Conservation (phyloP, 2,888 invertebrate species). For the Pammene fasciana region DNA sequence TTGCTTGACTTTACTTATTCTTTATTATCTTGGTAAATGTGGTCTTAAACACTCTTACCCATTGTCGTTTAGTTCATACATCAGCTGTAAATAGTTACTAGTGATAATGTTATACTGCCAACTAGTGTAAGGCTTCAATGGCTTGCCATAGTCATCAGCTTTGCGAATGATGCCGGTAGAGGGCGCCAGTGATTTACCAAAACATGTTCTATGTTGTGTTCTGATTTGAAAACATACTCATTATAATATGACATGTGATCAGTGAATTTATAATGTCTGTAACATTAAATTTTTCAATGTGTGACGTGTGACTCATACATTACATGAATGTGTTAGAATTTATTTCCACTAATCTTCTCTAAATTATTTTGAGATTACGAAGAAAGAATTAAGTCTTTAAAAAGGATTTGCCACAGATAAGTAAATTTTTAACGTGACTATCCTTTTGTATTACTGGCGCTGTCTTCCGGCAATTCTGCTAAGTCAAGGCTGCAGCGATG, state of each 20-base stretch:
- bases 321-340: background rate
- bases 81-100: constrained; percentile 38
- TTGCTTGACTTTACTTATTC: too few relatives aligned
- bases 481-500: constrained; percentile 21
- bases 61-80: constrained; percentile 24
- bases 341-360: constrained; percentile 1
- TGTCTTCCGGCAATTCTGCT: constrained; percentile 16
- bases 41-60: background rate
- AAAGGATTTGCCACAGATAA: background rate
- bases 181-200: background rate
- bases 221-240: too few relatives aligned
- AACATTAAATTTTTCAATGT: background rate
- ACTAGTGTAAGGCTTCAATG: constrained; percentile 34
- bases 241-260: background rate
- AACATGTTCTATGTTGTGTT: background rate
- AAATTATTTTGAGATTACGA: background rate
- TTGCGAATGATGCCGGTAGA: constrained; percentile 21
- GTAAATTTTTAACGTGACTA: background rate
- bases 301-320: too few relatives aligned
- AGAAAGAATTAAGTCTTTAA: background rate
- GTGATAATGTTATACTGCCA: constrained; percentile 37
- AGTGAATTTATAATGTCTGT: background rate
- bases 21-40: background rate
- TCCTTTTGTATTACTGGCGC: background rate
- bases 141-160: constrained; percentile 22